Base-by-base conservation (phyloP, 2,113 vertebrate species). In the Esox niger region DNA sequence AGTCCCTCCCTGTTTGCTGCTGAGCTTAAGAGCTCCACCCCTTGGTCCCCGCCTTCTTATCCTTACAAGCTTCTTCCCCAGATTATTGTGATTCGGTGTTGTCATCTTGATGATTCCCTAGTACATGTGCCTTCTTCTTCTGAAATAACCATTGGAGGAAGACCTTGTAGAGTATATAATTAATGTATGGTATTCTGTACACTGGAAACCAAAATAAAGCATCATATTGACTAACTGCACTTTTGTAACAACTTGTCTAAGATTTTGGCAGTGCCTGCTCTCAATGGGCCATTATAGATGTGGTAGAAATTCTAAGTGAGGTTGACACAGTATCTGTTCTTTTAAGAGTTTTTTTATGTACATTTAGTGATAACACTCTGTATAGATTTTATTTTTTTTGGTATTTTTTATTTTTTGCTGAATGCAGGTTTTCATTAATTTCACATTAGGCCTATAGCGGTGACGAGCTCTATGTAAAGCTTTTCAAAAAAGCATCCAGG, bases 111-210 rank as follows among this genome's bases (percentile, higher is more conserved):
- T 67, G 31, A 71, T 52, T 68, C 65, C 55, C 20, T 52, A 61
- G n/a, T 27, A 56, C 61, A 57, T 33, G 68, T 78, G 73, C 68
- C 78, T 80, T 77, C 68, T 47, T 71, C 27, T 38, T 29, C 72
- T 62, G 33, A 59, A 66, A 61, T 47, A 64, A 25, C 32, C 17
- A 57, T 38, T 23, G 29, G 56, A 75, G 43, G 49, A 66, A 67
- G 43, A 64, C 65, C 49, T 56, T 62, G 46, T 55, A 61, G 31
- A 71, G 30, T 62, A 68, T 23, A 13, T 60, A 32, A 60, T 21
- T 33, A 8, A 70, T 66, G 60, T 43, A 63, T 26, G 46, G 8
- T 57, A 35, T 31, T 66, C 21, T 62, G 52, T 54, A 69, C 75
- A 83, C 78, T 80, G 73, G 72, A 77, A 63, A 76, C n/a, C 69